A percentile compares a stretch with the other conserved stretches of the same genome.
These are phyloP conservation scores for Gryllus bimaculatus DNA, from an alignment of 1,140 invertebrate genomes.

Conservation along the genomic window DNA sequence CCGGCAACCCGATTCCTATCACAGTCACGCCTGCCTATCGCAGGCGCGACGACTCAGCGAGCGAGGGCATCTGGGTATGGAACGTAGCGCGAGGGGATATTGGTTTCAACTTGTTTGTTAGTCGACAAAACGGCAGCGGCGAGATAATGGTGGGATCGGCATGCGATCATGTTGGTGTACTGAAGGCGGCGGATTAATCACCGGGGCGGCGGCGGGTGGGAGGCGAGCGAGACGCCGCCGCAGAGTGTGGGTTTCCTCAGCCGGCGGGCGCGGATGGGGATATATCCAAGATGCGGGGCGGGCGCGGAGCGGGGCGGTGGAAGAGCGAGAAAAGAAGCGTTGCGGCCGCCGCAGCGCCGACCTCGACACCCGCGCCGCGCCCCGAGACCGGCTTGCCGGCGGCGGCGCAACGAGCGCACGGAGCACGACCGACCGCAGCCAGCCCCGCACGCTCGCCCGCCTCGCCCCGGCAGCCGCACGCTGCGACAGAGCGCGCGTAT, in stretches of 20 bases:
- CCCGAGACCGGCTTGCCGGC: too few species aligned
- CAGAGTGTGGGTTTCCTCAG: background rate
- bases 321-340: background rate
- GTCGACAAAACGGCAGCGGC: background rate
- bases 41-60: background rate
- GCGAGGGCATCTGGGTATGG: constrained; percentile 6
- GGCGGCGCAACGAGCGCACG: too few species aligned
- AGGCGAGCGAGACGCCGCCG: background rate
- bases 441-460: too few species aligned
- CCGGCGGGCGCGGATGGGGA: background rate
- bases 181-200: background rate
- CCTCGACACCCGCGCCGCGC: too few species aligned
- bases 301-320: too few species aligned
- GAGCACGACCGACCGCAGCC: too few species aligned
- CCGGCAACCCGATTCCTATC: constrained; percentile 19
- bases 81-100: constrained; percentile 15
- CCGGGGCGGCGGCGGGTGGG: background rate
- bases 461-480: too few species aligned
- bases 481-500: too few species aligned
- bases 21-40: constrained; percentile 17
- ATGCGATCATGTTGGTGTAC: background rate
- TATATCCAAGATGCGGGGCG: background rate
- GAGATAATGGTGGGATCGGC: constrained; percentile 8
- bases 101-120: constrained; percentile 20
- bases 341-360: background rate